Evolutionary conservation across 2,113 vertebrate genomes (phyloP).

Genomic region (Vombatus ursinus): DNA sequence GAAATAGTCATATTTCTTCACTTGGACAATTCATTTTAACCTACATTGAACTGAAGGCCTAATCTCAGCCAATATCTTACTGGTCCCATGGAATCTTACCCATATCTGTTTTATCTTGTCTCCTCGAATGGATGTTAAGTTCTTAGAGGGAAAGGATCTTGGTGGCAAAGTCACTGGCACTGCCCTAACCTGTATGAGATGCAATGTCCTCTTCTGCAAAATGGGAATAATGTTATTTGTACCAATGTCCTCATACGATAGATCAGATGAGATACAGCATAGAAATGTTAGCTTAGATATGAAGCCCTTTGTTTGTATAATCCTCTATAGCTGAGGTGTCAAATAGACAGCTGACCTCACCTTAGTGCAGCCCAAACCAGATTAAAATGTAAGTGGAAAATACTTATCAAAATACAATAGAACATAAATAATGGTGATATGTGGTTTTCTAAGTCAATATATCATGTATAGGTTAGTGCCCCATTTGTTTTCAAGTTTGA

Average conservation of each 20-base stretch:
- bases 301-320: not conserved
- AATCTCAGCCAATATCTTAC: not conserved
- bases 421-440: not conserved
- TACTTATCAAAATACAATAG: not conserved
- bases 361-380: not conserved
- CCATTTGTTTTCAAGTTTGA: not conserved
- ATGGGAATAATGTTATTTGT: not conserved
- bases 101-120: not conserved
- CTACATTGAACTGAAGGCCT: not conserved
- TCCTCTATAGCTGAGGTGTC: not conserved
- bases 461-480: not conserved
- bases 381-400: not conserved
- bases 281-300: not conserved
- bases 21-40: not conserved
- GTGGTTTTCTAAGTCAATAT: not conserved
- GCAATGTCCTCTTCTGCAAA: not conserved
- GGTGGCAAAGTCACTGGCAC: not conserved
- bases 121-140: not conserved
- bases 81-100: not conserved
- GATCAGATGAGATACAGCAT: not conserved
- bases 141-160: not conserved
- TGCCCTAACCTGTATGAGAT: not conserved
- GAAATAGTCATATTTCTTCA: not conserved
- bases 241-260: not conserved
- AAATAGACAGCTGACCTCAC: not conserved